Percentiles rank a stretch among this genome's conserved stretches.
phyloP scores from a whole-genome alignment of 2,113 vertebrate genomes.

The Ursus arctos region DNA sequence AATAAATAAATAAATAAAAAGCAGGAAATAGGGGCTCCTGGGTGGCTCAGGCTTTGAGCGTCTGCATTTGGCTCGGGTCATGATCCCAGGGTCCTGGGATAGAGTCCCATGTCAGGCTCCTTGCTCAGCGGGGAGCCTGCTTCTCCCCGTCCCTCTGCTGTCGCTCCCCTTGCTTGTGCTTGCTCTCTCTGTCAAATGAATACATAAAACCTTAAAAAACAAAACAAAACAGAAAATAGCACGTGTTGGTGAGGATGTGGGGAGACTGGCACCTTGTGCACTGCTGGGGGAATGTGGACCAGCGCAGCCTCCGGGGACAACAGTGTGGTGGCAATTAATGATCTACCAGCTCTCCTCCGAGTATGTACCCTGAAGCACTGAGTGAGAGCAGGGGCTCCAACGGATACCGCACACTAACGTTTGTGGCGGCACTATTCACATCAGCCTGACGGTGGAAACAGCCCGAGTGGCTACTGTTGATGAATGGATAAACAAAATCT shows the following conservation, averaged over 20 bases:
- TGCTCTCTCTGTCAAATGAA: too few relatives aligned
- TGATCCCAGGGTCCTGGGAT: too few relatives aligned
- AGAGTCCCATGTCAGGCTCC: too few relatives aligned
- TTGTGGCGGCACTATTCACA: neutral
- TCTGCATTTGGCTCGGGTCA: too few relatives aligned
- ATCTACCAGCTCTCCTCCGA: neutral
- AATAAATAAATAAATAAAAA: too few relatives aligned
- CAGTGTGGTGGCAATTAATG: rapidly evolving
- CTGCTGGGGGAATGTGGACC: neutral
- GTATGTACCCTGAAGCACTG: neutral
- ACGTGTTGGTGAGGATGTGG: neutral
- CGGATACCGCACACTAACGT: rapidly evolving
- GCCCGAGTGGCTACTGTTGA: neutral
- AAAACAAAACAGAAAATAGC: neutral
- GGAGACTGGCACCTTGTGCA: neutral
- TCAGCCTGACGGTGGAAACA: neutral
- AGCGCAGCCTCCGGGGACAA: rapidly evolving
- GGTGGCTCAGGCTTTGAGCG: neutral
- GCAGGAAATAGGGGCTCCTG: too few relatives aligned
- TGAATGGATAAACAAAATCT: neutral
- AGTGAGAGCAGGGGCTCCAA: neutral
- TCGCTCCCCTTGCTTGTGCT: too few relatives aligned
- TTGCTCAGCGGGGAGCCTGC: too few relatives aligned
- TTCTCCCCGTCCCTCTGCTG: too few relatives aligned
- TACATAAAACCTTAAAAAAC: too few relatives aligned